Base-by-base conservation (phyloP, 37 sponge, comb jelly and placozoan species). In the Theonella swinhoei region DNA sequence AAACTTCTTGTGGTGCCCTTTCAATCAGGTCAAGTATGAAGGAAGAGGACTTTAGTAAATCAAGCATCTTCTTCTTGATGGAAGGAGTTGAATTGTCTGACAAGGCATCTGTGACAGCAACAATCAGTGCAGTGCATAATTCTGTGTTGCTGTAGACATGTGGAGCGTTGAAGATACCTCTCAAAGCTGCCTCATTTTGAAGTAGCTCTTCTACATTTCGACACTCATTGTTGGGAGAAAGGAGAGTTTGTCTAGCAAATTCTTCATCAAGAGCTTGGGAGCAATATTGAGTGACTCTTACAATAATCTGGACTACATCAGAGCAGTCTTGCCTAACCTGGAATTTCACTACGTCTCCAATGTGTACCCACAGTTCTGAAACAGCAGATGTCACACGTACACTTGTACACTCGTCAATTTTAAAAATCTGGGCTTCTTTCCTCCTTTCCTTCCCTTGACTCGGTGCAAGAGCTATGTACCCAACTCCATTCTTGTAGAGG, bases 21-120 rank as follows among this genome's bases (percentile, higher is more conserved):
- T 28, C 4, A 68, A 68, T 33, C 19, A 68, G 33, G 20, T 68
- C 69, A 28, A 33, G 69, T 22, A 68, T 68, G 69, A 68, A 68
- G 1, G 69, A 28, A 7, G 69, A 68, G 2, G 9, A 5, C 33
- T 68, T 68, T 28, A 68, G 34, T 68, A 32, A 20, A 25, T 20
- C 34, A 28, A 68, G 30, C 69, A 68, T 28, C 33, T 68, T 68
- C 34, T 68, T 7, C 5, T 68, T 28, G 20, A 68, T 33, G 14
- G 54, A 47, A n/a, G n/a, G n/a, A 14, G 54, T 17, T 7, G 54
- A 7, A 3, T 22, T 22, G 30, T 33, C 34, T 22, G 69, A 33
- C 33, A 32, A 1, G 30, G 69, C 30, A 32, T 31, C 33, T 20
- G 19, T 22, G 25, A 33, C 34, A 3, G 30, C 30, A 22, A 20